Percentiles rank a stretch among this genome's conserved stretches.
phyloP scores from a whole-genome alignment of 2,888 invertebrate species.

The Idaea straminata region DNA sequence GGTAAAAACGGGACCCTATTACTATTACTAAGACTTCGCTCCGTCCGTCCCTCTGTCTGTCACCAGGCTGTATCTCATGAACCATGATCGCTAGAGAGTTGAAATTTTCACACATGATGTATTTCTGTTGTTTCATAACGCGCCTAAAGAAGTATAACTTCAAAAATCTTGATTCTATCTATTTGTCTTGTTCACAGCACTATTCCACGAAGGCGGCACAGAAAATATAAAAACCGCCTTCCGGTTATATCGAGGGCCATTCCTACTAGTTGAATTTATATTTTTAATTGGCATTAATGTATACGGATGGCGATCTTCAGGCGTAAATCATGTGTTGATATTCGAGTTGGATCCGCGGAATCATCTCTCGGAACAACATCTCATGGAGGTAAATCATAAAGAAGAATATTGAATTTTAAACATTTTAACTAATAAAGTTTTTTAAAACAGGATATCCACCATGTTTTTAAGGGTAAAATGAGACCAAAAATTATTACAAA shows the following conservation, averaged over 20 bases:
- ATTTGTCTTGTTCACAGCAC: constrained; percentile 75
- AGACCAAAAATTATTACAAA: too few relatives aligned
- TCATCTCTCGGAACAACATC: constrained; percentile 95
- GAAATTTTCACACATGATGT: too few relatives aligned
- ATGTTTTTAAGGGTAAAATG: too few relatives aligned
- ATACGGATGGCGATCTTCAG: constrained; percentile 98
- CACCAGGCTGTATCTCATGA: too few relatives aligned
- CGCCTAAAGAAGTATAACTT: too few relatives aligned
- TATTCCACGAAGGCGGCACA: constrained; percentile 85
- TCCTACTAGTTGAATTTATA: constrained; percentile 94
- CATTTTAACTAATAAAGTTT: too few relatives aligned
- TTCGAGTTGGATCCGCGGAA: constrained; percentile 98
- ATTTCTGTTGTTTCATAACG: too few relatives aligned
- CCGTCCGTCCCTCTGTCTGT: too few relatives aligned
- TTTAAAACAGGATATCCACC: too few relatives aligned
- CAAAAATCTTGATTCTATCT: neutral
- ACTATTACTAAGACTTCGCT: too few relatives aligned
- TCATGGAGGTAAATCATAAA: constrained; percentile 84
- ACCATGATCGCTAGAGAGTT: too few relatives aligned
- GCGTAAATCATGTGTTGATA: constrained; percentile 98
- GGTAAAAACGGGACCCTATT: too few relatives aligned
- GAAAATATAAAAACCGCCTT: constrained; percentile 92
- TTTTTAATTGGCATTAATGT: constrained; percentile 98
- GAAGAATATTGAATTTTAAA: neutral
- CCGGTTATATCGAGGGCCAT: constrained; percentile 95